Evolutionary conservation across 2,113 vertebrate genomes (phyloP).

Genomic region (Bettongia penicillata): DNA sequence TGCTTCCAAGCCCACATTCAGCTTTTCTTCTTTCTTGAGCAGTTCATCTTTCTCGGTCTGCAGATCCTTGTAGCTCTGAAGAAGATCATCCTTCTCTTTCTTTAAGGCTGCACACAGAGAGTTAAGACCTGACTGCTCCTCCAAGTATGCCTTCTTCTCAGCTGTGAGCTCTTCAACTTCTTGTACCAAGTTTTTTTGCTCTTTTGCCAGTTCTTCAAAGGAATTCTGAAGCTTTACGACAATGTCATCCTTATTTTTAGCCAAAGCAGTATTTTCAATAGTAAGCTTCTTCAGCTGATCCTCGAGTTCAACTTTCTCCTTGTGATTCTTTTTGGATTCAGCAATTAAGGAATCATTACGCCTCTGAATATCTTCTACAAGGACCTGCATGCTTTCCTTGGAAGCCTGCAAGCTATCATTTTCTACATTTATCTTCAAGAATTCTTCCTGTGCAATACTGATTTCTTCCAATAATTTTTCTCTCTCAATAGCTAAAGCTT

Average conservation of each 20-base stretch:
- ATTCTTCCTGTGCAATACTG: conserved; percentile 74
- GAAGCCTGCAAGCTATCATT: conserved; percentile 81
- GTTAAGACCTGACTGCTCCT: conserved; percentile 84
- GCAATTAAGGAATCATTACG: conserved; percentile 75
- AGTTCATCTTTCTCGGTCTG: conserved; percentile 84
- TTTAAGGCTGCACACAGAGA: conserved; percentile 80
- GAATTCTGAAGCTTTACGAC: conserved; percentile 86
- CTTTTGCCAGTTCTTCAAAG: conserved; percentile 83
- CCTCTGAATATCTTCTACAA: conserved; percentile 84
- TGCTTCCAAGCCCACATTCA: conserved; percentile 78
- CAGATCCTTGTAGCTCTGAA: conserved; percentile 81
- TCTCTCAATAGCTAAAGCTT: conserved; percentile 78
- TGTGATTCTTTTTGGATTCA: conserved; percentile 75
- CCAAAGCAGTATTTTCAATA: conserved; percentile 84
- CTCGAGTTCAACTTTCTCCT: conserved; percentile 81
- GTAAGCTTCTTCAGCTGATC: conserved; percentile 81
- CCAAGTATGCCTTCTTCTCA: conserved; percentile 84
- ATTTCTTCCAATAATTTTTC: conserved; percentile 82
- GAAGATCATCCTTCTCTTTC: conserved; percentile 83
- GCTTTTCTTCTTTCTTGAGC: conserved; percentile 78
- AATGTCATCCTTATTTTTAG: conserved; percentile 85
- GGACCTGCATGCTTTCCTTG: conserved; percentile 71
- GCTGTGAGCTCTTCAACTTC: conserved; percentile 83
- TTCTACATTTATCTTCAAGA: conserved; percentile 83
- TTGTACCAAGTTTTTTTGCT: conserved; percentile 82